Conservation (phyloP, 2,888 invertebrate species). For the Cephalotes varians region DNA sequence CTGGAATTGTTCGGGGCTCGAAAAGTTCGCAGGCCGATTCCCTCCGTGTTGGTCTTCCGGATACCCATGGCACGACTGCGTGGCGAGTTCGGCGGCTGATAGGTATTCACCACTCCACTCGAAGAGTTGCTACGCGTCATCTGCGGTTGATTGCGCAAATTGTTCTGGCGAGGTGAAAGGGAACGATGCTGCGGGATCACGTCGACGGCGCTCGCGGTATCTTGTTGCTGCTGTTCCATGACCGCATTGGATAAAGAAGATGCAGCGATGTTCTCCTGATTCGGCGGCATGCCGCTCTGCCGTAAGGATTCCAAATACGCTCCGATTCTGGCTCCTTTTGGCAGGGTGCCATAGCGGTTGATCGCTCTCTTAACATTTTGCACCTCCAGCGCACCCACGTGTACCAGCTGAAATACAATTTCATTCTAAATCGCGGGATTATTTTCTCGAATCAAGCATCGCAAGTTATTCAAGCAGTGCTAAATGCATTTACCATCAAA, state of each 20-base stretch:
- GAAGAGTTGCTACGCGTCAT: conserved; percentile 97
- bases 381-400: conserved; percentile 97
- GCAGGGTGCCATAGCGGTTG: conserved; percentile 98
- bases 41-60: conserved; percentile 85
- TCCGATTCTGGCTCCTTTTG: conserved; percentile 98
- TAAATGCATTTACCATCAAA: conserved; percentile 79
- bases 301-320: conserved; percentile 97
- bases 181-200: conserved; percentile 86
- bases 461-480: conserved; percentile 81
- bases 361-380: conserved; percentile 98
- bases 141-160: conserved; percentile 89
- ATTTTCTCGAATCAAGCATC: background rate
- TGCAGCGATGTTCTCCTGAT: conserved; percentile 80
- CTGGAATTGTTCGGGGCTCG: conserved; percentile 83
- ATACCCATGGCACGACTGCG: conserved; percentile 84
- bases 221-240: conserved; percentile 57
- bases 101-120: conserved; percentile 89
- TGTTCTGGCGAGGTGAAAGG: conserved; percentile 89
- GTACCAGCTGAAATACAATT: conserved; percentile 87
- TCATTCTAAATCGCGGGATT: conserved; percentile 16
- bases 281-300: conserved; percentile 90
- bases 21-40: conserved; percentile 85
- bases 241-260: conserved; percentile 66
- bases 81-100: conserved; percentile 88
- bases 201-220: conserved; percentile 77